These are phyloP conservation scores for Centruroides vittatus DNA, from an alignment of 1,140 invertebrate species.

Conservation along the genomic window DNA sequence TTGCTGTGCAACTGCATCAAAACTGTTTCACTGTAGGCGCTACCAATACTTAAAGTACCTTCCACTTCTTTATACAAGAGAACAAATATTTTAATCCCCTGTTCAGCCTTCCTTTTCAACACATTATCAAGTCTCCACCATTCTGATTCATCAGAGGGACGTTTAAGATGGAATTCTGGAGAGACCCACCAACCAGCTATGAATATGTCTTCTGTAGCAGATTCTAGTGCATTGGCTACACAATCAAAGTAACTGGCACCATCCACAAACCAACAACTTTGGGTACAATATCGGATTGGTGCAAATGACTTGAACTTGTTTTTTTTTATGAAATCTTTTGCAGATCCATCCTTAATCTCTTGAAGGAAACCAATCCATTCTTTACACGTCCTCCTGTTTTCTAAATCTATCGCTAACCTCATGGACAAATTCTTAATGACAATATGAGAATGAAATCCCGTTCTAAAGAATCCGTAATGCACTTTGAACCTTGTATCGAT, in stretches of 20 bases:
- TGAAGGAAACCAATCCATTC: constrained; percentile 70
- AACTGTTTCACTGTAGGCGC: constrained; percentile 79
- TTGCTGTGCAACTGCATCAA: constrained; percentile 55
- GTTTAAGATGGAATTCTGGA: constrained; percentile 85
- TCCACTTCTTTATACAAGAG: constrained; percentile 94
- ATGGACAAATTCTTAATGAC: no score
- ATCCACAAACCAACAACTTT: constrained; percentile 68
- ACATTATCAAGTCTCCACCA: constrained; percentile 76
- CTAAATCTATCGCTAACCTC: no score
- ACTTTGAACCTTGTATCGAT: no score
- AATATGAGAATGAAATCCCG: no score
- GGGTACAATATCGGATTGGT: constrained; percentile 48
- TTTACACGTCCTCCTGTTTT: constrained; percentile 20
- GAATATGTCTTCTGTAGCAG: constrained; percentile 82
- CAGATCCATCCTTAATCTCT: constrained; percentile 45
- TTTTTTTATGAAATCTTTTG: constrained; percentile 50
- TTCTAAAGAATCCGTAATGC: no score
- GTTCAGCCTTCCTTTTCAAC: constrained; percentile 72
- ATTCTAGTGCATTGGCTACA: constrained; percentile 73
- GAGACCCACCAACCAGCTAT: constrained; percentile 96
- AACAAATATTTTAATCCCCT: constrained; percentile 81
- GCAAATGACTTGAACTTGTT: constrained; percentile 74
- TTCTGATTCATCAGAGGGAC: constrained; percentile 59
- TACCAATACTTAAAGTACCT: constrained; percentile 84
- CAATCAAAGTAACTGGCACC: constrained; percentile 71